These are phyloP conservation scores for Pomacea canaliculata DNA, from an alignment of 2,888 invertebrate genomes.

Conservation along the genomic window DNA sequence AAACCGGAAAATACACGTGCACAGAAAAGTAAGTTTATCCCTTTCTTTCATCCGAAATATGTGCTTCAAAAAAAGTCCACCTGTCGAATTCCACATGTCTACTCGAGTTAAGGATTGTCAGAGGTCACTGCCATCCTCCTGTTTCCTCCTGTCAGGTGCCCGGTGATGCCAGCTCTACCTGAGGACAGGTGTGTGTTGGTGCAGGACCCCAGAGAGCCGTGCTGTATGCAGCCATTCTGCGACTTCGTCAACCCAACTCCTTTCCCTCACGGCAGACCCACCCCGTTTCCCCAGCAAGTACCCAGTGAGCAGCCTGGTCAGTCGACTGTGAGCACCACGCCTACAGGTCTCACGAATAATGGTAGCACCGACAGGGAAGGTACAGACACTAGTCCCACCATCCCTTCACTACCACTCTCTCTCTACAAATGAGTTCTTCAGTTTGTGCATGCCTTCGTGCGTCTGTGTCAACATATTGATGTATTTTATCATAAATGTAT, in stretches of 20 bases:
- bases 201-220: conserved; percentile 46
- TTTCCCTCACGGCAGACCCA: conserved; percentile 44
- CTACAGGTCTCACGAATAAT: no score
- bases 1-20: conserved; percentile 33
- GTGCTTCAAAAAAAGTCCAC: no score
- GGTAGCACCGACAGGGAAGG: no score
- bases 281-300: conserved; percentile 32
- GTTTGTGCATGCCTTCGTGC: background rate
- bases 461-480: background rate
- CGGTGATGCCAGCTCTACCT: conserved; percentile 2
- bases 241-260: conserved; percentile 52
- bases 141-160: conserved; percentile 15
- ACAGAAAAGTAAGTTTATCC: conserved; percentile 27
- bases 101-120: no score
- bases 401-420: no score
- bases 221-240: conserved; percentile 51
- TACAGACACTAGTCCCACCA: no score
- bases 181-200: conserved; percentile 44
- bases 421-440: no score
- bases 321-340: background rate
- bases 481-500: background rate
- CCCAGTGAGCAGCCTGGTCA: conserved; percentile 39
- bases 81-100: no score
- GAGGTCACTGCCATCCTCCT: no score
- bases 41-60: background rate